These are phyloP conservation scores for Tyrophagus putrescentiae DNA, from an alignment of 1,140 invertebrate genomes.

Conservation along the genomic window DNA sequence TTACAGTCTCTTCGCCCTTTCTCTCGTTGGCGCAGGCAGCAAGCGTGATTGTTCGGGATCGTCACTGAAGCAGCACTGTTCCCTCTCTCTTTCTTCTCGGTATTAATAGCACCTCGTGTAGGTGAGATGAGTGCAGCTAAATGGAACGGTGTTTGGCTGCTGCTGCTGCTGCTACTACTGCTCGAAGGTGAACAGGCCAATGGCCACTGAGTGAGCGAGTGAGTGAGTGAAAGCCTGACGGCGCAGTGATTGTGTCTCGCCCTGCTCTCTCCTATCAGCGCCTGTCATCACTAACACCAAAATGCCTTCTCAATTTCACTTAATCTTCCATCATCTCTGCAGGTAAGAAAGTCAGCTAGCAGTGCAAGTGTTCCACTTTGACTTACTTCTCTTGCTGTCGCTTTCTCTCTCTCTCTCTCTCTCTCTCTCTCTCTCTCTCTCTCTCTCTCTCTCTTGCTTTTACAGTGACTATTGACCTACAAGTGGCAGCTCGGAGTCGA, in stretches of 20 bases:
- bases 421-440: too few relatives aligned
- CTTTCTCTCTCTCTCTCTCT: too few relatives aligned
- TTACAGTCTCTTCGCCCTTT: too few relatives aligned
- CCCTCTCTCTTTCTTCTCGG: too few relatives aligned
- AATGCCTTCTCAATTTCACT: background rate
- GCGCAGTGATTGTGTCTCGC: too few relatives aligned
- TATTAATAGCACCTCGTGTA: background rate
- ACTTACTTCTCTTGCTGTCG: background rate
- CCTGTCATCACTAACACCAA: background rate
- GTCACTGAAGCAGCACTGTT: too few relatives aligned
- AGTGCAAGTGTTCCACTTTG: slow-evolving; percentile 6
- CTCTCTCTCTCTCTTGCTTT: too few relatives aligned
- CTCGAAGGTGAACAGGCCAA: background rate
- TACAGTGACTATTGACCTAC: background rate
- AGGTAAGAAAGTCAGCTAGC: background rate
- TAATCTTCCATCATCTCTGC: background rate
- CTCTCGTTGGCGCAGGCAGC: too few relatives aligned
- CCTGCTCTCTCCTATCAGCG: too few relatives aligned
- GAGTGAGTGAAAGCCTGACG: background rate
- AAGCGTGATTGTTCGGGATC: too few relatives aligned
- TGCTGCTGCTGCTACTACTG: background rate
- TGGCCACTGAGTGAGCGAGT: background rate
- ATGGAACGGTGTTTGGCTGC: too few relatives aligned
- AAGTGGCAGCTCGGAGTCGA: slow-evolving; percentile 1
- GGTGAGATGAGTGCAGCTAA: too few relatives aligned